These are phyloP conservation scores for Etheostoma spectabile DNA, from an alignment of 2,113 vertebrate species.

Conservation along the genomic window DNA sequence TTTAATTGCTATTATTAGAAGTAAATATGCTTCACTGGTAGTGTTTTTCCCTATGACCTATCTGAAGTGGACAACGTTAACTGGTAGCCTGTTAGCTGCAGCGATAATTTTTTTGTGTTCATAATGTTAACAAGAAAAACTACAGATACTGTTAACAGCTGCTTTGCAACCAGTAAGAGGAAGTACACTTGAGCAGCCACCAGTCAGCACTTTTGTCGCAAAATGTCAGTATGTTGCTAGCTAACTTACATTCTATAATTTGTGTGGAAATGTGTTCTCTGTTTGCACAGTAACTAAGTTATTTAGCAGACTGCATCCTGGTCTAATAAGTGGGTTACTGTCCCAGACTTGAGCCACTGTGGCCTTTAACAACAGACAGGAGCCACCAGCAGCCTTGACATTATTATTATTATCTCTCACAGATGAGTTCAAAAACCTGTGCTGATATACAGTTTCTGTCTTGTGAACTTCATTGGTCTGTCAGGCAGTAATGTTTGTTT, in stretches of 20 bases:
- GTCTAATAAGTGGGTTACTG: constrained; percentile 33
- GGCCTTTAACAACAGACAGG: constrained; percentile 46
- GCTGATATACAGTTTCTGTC: background rate
- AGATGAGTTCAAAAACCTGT: constrained; percentile 17
- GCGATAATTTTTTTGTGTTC: background rate
- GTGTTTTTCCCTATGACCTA: constrained; percentile 40
- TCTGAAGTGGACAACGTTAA: constrained; percentile 19
- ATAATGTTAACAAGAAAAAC: background rate
- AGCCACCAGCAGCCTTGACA: constrained; percentile 2
- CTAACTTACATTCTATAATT: background rate
- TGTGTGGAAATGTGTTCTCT: background rate
- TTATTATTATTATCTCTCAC: constrained; percentile 1
- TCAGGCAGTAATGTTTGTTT: constrained; percentile 6
- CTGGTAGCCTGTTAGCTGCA: constrained; percentile 34
- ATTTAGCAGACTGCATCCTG: constrained; percentile 31
- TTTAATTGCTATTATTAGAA: constrained; percentile 34
- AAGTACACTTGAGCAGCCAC: constrained; percentile 38
- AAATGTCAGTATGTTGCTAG: constrained; percentile 20
- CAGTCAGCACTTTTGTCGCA: constrained; percentile 22
- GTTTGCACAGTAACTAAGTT: constrained; percentile 24
- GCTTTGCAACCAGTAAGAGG: constrained; percentile 54
- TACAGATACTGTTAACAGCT: background rate
- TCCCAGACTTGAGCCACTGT: constrained; percentile 47
- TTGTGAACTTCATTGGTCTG: constrained; percentile 11
- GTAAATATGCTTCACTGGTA: constrained; percentile 32